These are phyloP conservation scores for Brachymystax lenok DNA, from an alignment of 2,797 vertebrate genomes.

Conservation along the genomic window DNA sequence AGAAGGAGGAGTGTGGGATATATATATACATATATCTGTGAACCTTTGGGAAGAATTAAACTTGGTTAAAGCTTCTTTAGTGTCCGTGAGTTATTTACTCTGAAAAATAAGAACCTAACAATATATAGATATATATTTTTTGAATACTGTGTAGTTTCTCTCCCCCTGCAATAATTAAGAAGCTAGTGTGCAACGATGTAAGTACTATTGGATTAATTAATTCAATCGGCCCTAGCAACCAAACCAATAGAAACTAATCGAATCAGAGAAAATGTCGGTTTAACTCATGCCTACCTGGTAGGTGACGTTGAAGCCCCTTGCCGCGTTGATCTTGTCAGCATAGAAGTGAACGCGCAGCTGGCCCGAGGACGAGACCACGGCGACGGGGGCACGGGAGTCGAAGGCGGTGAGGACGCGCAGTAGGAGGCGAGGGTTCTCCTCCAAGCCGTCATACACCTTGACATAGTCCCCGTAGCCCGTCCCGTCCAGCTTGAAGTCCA, in stretches of 20 bases:
- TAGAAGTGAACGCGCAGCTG: slow-evolving; percentile 94
- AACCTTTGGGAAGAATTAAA: no score
- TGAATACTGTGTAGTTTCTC: no score
- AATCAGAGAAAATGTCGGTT: slow-evolving; percentile 56
- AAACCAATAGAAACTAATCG: not conserved
- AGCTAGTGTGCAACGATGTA: no score
- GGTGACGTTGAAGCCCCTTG: slow-evolving; percentile 94
- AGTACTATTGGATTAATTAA: not conserved
- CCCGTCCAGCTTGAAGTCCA: slow-evolving; percentile 86
- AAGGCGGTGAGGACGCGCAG: slow-evolving; percentile 91
- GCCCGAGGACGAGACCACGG: slow-evolving; percentile 91
- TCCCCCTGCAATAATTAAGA: no score
- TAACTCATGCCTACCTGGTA: slow-evolving; percentile 85
- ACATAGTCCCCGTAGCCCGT: slow-evolving; percentile 95
- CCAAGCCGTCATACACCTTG: slow-evolving; percentile 93
- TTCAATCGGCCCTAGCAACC: not conserved
- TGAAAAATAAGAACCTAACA: no score
- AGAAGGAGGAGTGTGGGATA: no score
- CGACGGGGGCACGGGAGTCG: slow-evolving; percentile 89
- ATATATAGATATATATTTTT: no score
- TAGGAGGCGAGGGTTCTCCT: slow-evolving; percentile 90
- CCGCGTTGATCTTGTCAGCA: slow-evolving; percentile 95
- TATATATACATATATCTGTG: no score
- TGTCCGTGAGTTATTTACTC: no score
- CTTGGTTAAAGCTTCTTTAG: no score